Conservation (phyloP, 2,888 invertebrate species). For the Oxyteleia sp. region DNA sequence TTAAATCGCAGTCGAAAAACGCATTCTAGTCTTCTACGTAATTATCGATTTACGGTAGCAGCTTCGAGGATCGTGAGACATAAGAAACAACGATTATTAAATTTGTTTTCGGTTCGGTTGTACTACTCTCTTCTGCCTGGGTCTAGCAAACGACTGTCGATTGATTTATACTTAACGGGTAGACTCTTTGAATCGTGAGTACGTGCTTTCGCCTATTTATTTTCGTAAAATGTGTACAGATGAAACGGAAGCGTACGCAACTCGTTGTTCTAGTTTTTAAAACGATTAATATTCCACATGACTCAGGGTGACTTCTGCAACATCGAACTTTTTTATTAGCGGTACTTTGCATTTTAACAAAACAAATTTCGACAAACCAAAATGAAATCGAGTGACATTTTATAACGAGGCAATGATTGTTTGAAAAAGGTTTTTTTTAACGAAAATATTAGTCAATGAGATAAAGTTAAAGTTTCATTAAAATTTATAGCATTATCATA, state of each 20-base stretch:
- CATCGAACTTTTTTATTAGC: constrained; percentile 64
- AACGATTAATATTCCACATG: constrained; percentile 38
- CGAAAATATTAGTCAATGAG: too few relatives aligned
- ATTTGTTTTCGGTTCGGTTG: constrained; percentile 30
- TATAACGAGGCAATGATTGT: not conserved
- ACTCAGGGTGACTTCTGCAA: constrained; percentile 54
- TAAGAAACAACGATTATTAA: constrained; percentile 37
- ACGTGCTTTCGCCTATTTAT: constrained; percentile 53
- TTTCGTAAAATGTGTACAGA: constrained; percentile 48
- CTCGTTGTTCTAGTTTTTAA: constrained; percentile 36
- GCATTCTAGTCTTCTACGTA: constrained; percentile 52
- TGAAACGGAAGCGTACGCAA: constrained; percentile 6
- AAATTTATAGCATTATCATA: too few relatives aligned
- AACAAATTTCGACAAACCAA: not conserved
- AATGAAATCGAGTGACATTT: not conserved
- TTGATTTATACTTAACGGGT: constrained; percentile 33
- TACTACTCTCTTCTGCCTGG: constrained; percentile 30
- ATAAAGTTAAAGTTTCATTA: too few relatives aligned
- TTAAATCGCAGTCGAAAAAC: constrained; percentile 38
- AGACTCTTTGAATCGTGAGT: constrained; percentile 23
- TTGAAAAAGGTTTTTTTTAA: too few relatives aligned
- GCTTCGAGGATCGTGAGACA: constrained; percentile 39
- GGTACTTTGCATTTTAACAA: constrained; percentile 52
- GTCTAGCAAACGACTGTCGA: constrained; percentile 31
- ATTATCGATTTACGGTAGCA: constrained; percentile 43